Evolutionary conservation across 2,888 invertebrate genomes (phyloP).

Genomic region (Caenorhabditis drosophilae): DNA sequence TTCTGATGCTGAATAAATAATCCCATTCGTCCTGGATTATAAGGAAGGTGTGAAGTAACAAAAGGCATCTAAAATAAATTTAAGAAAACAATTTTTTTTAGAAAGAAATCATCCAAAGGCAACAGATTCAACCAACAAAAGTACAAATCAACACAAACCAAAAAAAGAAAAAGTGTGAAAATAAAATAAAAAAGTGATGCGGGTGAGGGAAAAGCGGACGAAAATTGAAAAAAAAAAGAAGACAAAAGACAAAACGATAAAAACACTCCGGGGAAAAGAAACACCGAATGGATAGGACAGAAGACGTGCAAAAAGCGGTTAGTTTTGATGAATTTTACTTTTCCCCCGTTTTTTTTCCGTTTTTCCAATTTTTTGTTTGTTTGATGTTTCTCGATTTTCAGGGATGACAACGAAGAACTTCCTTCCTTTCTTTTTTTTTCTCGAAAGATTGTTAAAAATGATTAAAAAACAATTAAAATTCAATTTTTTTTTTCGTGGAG

Average conservation of each 20-base stretch:
- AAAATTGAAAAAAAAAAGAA: background rate
- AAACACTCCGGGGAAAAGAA: too few relatives aligned
- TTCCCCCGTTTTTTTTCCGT: conserved; percentile 1
- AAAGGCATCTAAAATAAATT: conserved; percentile 33
- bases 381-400: too few relatives aligned
- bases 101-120: too few relatives aligned
- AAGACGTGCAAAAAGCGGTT: too few relatives aligned
- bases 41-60: conserved; percentile 35
- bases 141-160: too few relatives aligned
- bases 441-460: background rate
- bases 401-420: background rate
- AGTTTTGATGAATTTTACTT: too few relatives aligned
- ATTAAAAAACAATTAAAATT: background rate
- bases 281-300: too few relatives aligned
- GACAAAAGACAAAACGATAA: background rate
- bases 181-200: too few relatives aligned
- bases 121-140: too few relatives aligned
- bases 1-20: conserved; percentile 15
- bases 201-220: too few relatives aligned
- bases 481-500: background rate
- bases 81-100: background rate
- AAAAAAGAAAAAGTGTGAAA: too few relatives aligned
- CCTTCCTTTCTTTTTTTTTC: conserved; percentile 1
- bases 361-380: too few relatives aligned
- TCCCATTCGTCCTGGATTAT: conserved; percentile 26